Conservation (phyloP, 2,797 vertebrate species). For the Micrastur ruficollis region DNA sequence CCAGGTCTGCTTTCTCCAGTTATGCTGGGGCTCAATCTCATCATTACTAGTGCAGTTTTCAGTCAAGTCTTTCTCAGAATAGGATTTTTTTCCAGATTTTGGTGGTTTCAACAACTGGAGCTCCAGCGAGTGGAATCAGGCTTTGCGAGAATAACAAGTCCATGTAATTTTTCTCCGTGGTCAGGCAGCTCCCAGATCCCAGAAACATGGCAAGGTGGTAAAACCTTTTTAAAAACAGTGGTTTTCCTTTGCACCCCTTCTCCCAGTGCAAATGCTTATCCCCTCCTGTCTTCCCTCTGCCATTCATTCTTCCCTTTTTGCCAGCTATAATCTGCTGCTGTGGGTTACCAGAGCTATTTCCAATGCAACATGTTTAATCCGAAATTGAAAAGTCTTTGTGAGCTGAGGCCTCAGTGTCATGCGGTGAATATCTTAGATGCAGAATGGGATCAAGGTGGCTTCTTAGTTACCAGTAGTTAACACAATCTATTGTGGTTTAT, state of each 20-base stretch:
- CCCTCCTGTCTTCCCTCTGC: not conserved
- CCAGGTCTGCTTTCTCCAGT: not conserved
- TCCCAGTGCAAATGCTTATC: not conserved
- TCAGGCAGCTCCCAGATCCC: not conserved
- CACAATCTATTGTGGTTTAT: conserved; percentile 20
- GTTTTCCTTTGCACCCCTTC: not conserved
- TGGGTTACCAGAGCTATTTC: conserved; percentile 2
- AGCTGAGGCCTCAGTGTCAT: not conserved
- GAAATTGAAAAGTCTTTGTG: conserved; percentile 56
- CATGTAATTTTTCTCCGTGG: not conserved
- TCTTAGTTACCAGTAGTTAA: conserved; percentile 44
- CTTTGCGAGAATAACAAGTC: not conserved
- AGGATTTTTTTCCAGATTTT: not conserved
- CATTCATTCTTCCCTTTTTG: not conserved
- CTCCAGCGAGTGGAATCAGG: not conserved
- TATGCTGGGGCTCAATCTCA: not conserved
- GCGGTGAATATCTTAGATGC: not conserved
- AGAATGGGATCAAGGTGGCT: conserved; percentile 32
- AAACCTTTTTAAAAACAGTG: not conserved
- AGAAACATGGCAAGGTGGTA: not conserved
- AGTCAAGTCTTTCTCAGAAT: not conserved
- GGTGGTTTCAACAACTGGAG: not conserved
- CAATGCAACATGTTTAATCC: conserved; percentile 24
- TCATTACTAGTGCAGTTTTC: not conserved
- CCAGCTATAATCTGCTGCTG: not conserved